Conservation (phyloP, 2,888 invertebrate genomes). For the Himalopsyche tibetana region DNA sequence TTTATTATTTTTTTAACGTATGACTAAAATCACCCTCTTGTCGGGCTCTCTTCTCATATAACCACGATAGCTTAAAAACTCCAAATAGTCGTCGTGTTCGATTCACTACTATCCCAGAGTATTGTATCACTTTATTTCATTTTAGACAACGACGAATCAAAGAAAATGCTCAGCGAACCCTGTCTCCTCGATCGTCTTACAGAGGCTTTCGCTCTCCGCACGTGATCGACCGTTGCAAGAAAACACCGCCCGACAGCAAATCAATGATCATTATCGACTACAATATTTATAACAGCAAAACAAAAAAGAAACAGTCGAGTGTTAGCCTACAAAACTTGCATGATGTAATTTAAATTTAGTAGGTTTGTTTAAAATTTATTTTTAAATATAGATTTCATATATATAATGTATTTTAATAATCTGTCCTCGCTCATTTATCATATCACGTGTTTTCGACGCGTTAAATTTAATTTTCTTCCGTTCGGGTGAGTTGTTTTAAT, state of each 20-base stretch:
- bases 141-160: constrained; percentile 48
- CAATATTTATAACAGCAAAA: constrained; percentile 52
- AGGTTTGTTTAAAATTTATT: constrained; percentile 57
- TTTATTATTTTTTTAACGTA: constrained; percentile 53
- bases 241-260: constrained; percentile 1
- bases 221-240: not conserved
- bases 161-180: constrained; percentile 44
- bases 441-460: constrained; percentile 51
- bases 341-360: constrained; percentile 46
- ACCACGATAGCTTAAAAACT: constrained; percentile 38
- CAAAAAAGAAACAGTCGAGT: constrained; percentile 58
- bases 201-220: not conserved
- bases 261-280: constrained; percentile 44
- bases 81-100: constrained; percentile 36
- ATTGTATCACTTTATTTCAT: constrained; percentile 45
- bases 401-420: constrained; percentile 59
- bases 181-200: not conserved
- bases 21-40: constrained; percentile 52
- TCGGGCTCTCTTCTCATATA: constrained; percentile 34
- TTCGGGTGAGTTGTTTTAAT: constrained; percentile 6
- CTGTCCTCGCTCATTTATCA: constrained; percentile 51
- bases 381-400: constrained; percentile 59
- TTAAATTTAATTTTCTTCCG: constrained; percentile 49
- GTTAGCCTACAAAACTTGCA: constrained; percentile 62
- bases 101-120: constrained; percentile 44